Conservation (phyloP, 1,140 invertebrate genomes). For the Callitettix versicolor region DNA sequence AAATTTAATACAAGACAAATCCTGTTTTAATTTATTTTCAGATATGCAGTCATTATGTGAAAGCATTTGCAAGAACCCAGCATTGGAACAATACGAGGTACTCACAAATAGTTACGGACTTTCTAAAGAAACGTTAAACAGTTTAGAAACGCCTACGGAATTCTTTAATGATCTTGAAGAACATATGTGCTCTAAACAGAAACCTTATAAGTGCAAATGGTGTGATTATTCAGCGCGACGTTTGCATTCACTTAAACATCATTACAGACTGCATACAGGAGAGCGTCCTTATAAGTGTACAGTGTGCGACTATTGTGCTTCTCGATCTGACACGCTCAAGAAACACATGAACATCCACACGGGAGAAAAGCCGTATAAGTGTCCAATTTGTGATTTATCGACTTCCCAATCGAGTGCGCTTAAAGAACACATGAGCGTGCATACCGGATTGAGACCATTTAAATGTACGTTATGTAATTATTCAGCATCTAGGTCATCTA, state of each 20-base stretch:
- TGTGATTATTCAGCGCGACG: background rate
- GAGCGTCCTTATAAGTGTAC: slow-evolving; percentile 6
- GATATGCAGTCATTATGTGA: too few relatives aligned
- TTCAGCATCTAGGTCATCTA: background rate
- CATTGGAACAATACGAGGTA: too few relatives aligned
- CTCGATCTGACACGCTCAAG: background rate
- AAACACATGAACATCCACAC: slow-evolving; percentile 20
- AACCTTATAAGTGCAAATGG: background rate
- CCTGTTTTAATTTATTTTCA: too few relatives aligned
- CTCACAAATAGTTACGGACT: too few relatives aligned
- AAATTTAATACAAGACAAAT: too few relatives aligned
- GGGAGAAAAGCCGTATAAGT: slow-evolving; percentile 19
- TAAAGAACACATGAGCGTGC: background rate
- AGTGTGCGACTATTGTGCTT: slow-evolving; percentile 22
- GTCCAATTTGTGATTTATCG: slow-evolving; percentile 36
- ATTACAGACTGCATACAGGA: slow-evolving; percentile 3
- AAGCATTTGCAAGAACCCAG: too few relatives aligned
- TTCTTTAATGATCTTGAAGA: too few relatives aligned
- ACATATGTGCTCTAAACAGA: too few relatives aligned
- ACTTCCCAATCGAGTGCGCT: background rate
- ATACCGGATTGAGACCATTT: slow-evolving; percentile 1
- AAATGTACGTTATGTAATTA: slow-evolving; percentile 1
- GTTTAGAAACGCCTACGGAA: too few relatives aligned
- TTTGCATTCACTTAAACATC: background rate
- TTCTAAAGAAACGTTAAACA: too few relatives aligned